Conservation (phyloP, 2,888 invertebrate species). For the Cryptus viduatorius region DNA sequence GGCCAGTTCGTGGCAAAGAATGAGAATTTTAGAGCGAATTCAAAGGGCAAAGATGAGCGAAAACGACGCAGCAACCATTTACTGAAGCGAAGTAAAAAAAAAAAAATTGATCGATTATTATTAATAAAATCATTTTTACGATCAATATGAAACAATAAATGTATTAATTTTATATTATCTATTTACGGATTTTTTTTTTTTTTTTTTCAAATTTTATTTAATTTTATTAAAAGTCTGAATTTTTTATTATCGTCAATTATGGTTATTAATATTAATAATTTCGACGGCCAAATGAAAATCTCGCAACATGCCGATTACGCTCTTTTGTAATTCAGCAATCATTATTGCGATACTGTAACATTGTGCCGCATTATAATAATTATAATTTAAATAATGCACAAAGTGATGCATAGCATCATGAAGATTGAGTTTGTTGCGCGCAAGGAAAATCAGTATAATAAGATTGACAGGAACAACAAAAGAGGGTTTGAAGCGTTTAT, state of each 20-base stretch:
- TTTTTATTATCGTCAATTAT: neutral
- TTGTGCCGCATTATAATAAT: too few species aligned
- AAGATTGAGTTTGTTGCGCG: neutral
- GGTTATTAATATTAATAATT: too few species aligned
- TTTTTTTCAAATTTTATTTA: neutral
- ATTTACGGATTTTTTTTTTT: too few species aligned
- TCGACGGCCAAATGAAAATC: too few species aligned
- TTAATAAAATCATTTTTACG: neutral
- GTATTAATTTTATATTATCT: too few species aligned
- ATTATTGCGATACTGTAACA: neutral
- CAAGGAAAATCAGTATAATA: constrained; percentile 1
- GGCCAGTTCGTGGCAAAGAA: neutral
- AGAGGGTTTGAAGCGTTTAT: constrained; percentile 21
- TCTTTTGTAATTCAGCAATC: neutral
- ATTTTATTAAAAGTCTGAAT: neutral
- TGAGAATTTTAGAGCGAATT: neutral
- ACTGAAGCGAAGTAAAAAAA: neutral
- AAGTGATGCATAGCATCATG: neutral
- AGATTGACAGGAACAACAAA: neutral
- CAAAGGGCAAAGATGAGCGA: neutral
- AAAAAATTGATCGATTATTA: neutral
- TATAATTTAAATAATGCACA: neutral
- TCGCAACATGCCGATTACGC: too few species aligned
- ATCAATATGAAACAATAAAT: too few species aligned
- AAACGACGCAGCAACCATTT: neutral